phyloP scores from a whole-genome alignment of 1,140 invertebrate genomes.

The Pissodes strobi region DNA sequence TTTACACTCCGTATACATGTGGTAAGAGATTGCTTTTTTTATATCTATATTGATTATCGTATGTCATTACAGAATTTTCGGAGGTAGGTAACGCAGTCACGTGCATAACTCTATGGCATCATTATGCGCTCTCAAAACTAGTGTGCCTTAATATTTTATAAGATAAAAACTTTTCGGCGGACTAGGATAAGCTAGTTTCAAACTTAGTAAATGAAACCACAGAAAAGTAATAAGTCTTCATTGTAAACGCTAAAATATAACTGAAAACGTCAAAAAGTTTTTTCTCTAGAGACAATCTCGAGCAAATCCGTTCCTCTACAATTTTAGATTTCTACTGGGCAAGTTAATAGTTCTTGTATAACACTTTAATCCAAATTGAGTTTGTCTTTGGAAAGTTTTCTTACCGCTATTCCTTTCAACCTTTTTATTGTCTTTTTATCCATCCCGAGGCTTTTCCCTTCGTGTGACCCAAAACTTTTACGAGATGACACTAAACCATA shows the following conservation, averaged over 20 bases:
- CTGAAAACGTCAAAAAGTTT: constrained; percentile 30
- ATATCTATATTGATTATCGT: too few relatives aligned
- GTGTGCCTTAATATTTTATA: not conserved
- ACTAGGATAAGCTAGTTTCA: constrained; percentile 1
- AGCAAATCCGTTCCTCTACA: constrained; percentile 34
- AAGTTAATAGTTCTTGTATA: constrained; percentile 49
- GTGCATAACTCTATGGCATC: too few relatives aligned
- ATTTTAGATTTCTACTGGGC: constrained; percentile 41
- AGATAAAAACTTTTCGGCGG: constrained; percentile 13
- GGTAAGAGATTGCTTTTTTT: too few relatives aligned
- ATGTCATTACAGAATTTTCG: too few relatives aligned
- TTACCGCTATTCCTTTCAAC: constrained; percentile 36
- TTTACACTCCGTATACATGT: too few relatives aligned
- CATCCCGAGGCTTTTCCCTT: constrained; percentile 27
- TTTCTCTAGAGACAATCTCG: constrained; percentile 27
- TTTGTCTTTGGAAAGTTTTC: constrained; percentile 45
- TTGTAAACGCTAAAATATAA: constrained; percentile 34
- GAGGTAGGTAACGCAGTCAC: too few relatives aligned
- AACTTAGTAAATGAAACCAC: constrained; percentile 23
- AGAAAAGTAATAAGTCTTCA: constrained; percentile 30
- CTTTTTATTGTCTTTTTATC: constrained; percentile 28
- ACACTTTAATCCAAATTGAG: constrained; percentile 49
- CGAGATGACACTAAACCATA: constrained; percentile 38
- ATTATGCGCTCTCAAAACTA: too few relatives aligned
- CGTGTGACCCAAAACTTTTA: constrained; percentile 40